Percentiles rank a stretch among this genome's conserved stretches.
These are phyloP conservation scores for Formica exsecta DNA, from an alignment of 1,140 invertebrate genomes.

Conservation along the genomic window DNA sequence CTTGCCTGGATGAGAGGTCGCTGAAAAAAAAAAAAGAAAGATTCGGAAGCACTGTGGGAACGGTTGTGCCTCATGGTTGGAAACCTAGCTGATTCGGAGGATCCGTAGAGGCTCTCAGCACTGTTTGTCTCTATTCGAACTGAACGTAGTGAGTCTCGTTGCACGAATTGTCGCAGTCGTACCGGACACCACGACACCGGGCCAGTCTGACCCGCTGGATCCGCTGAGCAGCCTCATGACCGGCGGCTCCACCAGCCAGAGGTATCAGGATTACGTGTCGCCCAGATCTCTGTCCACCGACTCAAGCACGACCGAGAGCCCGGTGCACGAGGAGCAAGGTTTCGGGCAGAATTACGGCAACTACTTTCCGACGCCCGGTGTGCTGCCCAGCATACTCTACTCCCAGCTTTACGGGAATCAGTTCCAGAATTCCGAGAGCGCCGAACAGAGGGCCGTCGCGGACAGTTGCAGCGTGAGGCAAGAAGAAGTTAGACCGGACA, in stretches of 20 bases:
- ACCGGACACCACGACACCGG: conserved; percentile 91
- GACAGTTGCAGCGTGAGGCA: conserved; percentile 85
- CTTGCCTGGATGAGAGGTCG: background rate
- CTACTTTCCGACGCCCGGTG: conserved; percentile 89
- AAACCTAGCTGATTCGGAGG: conserved; percentile 13
- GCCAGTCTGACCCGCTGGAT: conserved; percentile 88
- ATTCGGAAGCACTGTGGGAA: background rate
- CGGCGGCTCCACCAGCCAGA: conserved; percentile 82
- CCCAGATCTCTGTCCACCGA: conserved; percentile 92
- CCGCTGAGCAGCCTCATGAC: conserved; percentile 90
- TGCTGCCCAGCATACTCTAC: conserved; percentile 92
- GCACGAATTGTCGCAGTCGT: conserved; percentile 86
- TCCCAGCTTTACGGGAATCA: conserved; percentile 94
- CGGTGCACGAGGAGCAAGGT: conserved; percentile 91
- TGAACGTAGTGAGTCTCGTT: conserved; percentile 54
- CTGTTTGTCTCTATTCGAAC: conserved; percentile 1
- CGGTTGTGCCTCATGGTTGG: conserved; percentile 32
- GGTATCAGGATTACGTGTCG: conserved; percentile 86
- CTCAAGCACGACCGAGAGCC: conserved; percentile 93
- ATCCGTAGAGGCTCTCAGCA: background rate
- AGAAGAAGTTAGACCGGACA: conserved; percentile 86
- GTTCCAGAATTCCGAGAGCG: conserved; percentile 89
- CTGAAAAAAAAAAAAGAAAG: background rate
- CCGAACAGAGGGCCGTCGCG: conserved; percentile 82
- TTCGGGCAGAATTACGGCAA: conserved; percentile 89